Base-by-base conservation (phyloP, 2,113 vertebrate genomes). In the Salminus brasiliensis region DNA sequence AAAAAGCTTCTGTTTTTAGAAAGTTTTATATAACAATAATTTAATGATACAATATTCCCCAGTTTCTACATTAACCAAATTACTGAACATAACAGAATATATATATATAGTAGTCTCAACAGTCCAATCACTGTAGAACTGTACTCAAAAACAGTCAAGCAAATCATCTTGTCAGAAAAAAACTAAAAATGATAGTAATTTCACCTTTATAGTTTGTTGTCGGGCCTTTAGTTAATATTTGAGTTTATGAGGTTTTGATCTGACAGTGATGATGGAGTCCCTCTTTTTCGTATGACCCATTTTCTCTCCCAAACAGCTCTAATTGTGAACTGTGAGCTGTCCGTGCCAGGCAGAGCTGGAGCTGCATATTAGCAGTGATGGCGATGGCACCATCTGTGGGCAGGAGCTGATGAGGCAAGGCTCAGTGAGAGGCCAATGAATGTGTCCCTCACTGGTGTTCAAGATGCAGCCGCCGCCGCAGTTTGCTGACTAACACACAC, bases 341-440 rank as follows among this genome's bases (percentile, higher is more conserved):
- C 53, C 60, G 16, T 80, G 78, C 73, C 78, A 84, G 73, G 52
- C 78, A 59, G 65, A 80, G 73, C n/a, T 72, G 57, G 67, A 82
- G 83, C 62, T 39, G 68, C 55, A 82, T 65, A 76, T 85, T 79
- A 79, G 76, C 60, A 32, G 55, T 79, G 72, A 83, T 83, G 81
- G 73, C 53, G 70, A 76, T 69, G 78, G 71, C 71, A 85, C 78
- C 81, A 85, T 83, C 81, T 81, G 81, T 76, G 84, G 78, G 70
- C 68, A 69, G 75, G 43, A 67, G 79, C 78, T 78, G 79, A 81
- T 83, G 84, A 83, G 76, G 66, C 74, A 80, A 74, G 63, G 72
- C 78, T 55, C 72, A 68, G 78, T 43, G 66, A 65, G 78, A 77
- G 74, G 32, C 63, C 70, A 32, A 81, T 36, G 66, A 41, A 81